Evolutionary conservation across 2,113 vertebrate species (phyloP), one percentile per base, ranked within the genome.

Genomic region (Oncorhynchus nerka): DNA sequence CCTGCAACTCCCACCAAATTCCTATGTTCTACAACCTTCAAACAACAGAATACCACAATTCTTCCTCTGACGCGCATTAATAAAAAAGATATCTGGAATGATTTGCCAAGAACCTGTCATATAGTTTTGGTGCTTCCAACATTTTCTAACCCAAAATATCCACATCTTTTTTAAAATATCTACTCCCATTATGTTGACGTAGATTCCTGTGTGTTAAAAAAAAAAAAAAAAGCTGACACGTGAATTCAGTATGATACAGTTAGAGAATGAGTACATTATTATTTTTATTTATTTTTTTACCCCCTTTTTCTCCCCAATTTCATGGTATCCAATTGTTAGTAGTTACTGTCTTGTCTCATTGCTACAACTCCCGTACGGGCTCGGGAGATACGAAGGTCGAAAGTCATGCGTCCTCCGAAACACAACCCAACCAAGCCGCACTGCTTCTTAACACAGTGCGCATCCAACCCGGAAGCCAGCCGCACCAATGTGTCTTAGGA

Each of bases 1-100:
- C 77, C 24, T 34, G 11, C 77, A 68, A 73, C 85, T 84, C 81
- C 86, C 80, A 57, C 75, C 71, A 83, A 72, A 92, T 82, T 83
- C 77, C 87, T 81, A 4, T 51, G 68, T 12, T 68, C 74, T 76
- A 62, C 12, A 70, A 55, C 28, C 62, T 11, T 77, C 65, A 70
- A 74, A 82, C 71, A 74, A 75, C 83, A 70, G 71, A 12, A 75
- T 71, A 48, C 64, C 64, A 3, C 73, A 68, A 72, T 79, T 80
- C 13, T 62, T 57, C 61, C 49, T 61, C 45, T 39, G 24, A 51
- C 32, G 59, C 22, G 68, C 19, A 2, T 34, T 28, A 67, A 30
- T 5, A 8, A 8, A 8, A 39, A 73, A 22, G 1, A 71, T 3
- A 71, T 12, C 59, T 62, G 59, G 11, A 62, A 22, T 62, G 59